These are phyloP conservation scores for Pterocles orientalis DNA, from an alignment of 2,113 vertebrate species.

Conservation along the genomic window DNA sequence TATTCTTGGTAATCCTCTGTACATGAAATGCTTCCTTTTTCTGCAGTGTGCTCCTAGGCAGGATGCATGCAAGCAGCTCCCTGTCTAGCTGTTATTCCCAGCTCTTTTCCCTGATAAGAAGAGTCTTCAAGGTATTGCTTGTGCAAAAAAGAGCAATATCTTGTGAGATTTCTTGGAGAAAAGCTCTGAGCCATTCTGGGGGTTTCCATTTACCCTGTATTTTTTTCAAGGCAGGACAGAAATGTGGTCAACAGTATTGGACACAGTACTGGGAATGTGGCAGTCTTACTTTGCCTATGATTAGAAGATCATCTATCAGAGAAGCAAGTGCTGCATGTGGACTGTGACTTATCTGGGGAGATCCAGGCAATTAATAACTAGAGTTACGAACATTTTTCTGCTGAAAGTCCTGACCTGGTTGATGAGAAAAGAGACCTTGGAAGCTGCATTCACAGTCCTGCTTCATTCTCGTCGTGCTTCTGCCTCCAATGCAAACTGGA, in stretches of 20 bases:
- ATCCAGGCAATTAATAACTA: not conserved
- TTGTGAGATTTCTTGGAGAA: not conserved
- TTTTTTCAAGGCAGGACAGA: not conserved
- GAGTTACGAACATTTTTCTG: not conserved
- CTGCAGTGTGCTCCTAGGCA: not conserved
- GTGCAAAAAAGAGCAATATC: not conserved
- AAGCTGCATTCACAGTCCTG: not conserved
- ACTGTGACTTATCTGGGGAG: not conserved
- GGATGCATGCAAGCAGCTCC: not conserved
- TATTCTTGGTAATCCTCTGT: not conserved
- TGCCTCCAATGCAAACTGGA: not conserved
- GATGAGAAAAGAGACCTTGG: not conserved
- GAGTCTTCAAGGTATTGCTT: not conserved
- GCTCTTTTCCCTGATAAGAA: not conserved
- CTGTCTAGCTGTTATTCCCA: not conserved
- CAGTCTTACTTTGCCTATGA: not conserved
- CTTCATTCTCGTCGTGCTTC: not conserved
- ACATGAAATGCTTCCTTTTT: not conserved
- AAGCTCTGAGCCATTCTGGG: not conserved
- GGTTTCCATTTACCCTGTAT: not conserved
- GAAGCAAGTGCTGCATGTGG: not conserved
- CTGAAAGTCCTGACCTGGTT: not conserved
- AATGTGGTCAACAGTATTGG: accelerated
- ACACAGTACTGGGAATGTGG: not conserved
- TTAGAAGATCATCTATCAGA: not conserved